A percentile compares a stretch with the other conserved stretches of the same genome.
phyloP scores from a whole-genome alignment of 2,113 vertebrate species.

The Spea multiplicata region DNA sequence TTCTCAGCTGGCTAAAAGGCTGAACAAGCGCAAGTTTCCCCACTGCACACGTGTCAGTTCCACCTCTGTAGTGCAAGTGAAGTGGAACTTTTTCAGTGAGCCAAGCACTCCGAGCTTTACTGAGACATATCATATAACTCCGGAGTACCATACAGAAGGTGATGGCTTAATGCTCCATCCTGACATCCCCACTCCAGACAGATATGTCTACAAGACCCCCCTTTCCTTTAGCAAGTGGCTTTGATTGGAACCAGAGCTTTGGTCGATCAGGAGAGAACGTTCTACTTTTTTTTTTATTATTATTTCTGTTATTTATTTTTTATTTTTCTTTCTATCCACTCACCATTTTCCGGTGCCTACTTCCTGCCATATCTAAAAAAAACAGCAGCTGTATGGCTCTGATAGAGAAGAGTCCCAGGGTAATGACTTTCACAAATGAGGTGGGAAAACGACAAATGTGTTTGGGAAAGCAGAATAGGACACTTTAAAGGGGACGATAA shows the following conservation, averaged over 20 bases:
- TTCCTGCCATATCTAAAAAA: slow-evolving; percentile 72
- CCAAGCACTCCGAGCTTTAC: slow-evolving; percentile 49
- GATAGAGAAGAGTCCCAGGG: slow-evolving; percentile 64
- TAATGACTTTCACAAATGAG: slow-evolving; percentile 59
- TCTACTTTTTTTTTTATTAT: slow-evolving; percentile 49
- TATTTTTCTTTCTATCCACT: slow-evolving; percentile 55
- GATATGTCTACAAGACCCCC: slow-evolving; percentile 44
- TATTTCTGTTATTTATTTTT: not conserved
- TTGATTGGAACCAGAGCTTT: slow-evolving; percentile 57
- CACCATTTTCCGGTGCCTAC: slow-evolving; percentile 60
- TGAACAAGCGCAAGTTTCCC: slow-evolving; percentile 44
- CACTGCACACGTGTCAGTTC: slow-evolving; percentile 51
- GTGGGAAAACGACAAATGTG: slow-evolving; percentile 50
- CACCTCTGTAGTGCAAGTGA: slow-evolving; percentile 42
- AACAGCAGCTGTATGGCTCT: slow-evolving; percentile 69
- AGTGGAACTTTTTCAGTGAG: slow-evolving; percentile 44
- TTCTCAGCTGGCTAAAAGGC: slow-evolving; percentile 40
- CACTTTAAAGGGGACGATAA: slow-evolving; percentile 59
- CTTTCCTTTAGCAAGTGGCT: slow-evolving; percentile 37
- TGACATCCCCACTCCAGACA: slow-evolving; percentile 41
- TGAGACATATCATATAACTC: slow-evolving; percentile 28
- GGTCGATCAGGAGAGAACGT: slow-evolving; percentile 59
- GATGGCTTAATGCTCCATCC: slow-evolving; percentile 53
- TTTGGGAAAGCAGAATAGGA: slow-evolving; percentile 19
- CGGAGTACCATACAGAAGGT: slow-evolving; percentile 14